Evolutionary conservation across 2,888 invertebrate species (phyloP).

Genomic region (Sinelater perroti): DNA sequence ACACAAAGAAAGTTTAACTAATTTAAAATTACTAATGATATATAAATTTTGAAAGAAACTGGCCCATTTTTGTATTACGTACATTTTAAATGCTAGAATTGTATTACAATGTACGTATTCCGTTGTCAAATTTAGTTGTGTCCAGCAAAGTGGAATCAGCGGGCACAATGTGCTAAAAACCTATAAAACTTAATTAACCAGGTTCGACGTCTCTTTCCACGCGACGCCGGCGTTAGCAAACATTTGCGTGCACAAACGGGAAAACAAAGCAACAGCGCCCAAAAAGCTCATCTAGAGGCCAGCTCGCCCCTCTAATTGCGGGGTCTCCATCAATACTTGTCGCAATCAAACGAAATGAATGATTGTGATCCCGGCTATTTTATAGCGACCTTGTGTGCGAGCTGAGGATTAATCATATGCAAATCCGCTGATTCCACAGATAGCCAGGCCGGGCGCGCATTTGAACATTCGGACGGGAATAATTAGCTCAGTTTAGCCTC

Average conservation of each 20-base stretch:
- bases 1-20: too few species aligned
- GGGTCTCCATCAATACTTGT: slow-evolving; percentile 49
- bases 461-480: slow-evolving; percentile 41
- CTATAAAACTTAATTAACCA: too few species aligned
- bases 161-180: too few species aligned
- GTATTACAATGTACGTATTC: too few species aligned
- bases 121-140: too few species aligned
- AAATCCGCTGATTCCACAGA: slow-evolving; percentile 49
- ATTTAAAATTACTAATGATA: too few species aligned
- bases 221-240: slow-evolving; percentile 4
- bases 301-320: slow-evolving; percentile 38
- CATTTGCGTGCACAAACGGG: slow-evolving; percentile 11
- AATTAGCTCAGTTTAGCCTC: slow-evolving; percentile 36
- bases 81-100: too few species aligned
- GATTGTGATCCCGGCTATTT: slow-evolving; percentile 51
- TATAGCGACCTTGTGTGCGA: slow-evolving; percentile 53
- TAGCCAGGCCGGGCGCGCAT: slow-evolving; percentile 35
- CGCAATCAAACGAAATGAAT: slow-evolving; percentile 51
- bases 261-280: slow-evolving; percentile 16
- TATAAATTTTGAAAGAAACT: too few species aligned
- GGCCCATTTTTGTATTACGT: too few species aligned
- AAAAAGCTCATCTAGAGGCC: slow-evolving; percentile 24
- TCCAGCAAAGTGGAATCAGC: too few species aligned
- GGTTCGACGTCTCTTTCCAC: slow-evolving; percentile 9
- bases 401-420: slow-evolving; percentile 56